phyloP scores from a whole-genome alignment of 2,113 vertebrate genomes.

The Rutilus rutilus region DNA sequence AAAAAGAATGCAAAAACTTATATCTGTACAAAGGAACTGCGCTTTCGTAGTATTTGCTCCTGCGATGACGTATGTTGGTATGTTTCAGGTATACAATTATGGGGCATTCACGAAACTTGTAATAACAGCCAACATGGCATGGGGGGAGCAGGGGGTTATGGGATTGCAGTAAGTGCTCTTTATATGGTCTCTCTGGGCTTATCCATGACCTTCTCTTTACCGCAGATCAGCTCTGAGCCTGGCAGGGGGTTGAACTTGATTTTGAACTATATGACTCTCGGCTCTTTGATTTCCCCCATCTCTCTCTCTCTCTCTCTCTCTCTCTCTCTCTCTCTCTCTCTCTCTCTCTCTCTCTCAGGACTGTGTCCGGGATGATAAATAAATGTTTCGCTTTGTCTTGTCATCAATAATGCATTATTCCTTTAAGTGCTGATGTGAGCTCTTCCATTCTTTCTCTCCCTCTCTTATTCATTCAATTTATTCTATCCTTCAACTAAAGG shows the following conservation, averaged over 20 bases:
- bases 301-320: conserved; percentile 40
- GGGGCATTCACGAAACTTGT: not conserved
- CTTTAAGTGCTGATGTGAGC: conserved; percentile 87
- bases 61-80: not conserved
- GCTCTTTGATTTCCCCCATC: conserved; percentile 50
- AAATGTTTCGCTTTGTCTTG: conserved; percentile 85
- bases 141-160: not conserved
- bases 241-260: not conserved
- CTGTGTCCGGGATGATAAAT: conserved; percentile 77
- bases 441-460: conserved; percentile 64
- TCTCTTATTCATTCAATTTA: conserved; percentile 54
- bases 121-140: not conserved
- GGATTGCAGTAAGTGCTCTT: not conserved
- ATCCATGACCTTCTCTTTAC: conserved; percentile 56
- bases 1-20: not conserved
- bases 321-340: not conserved
- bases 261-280: conserved; percentile 9
- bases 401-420: conserved; percentile 90
- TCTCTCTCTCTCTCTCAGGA: conserved; percentile 51
- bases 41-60: not conserved
- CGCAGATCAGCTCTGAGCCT: not conserved
- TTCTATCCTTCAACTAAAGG: conserved; percentile 48
- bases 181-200: conserved; percentile 22
- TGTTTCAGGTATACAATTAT: not conserved
- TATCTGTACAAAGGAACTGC: not conserved